Percentiles rank a stretch among this genome's conserved stretches.
Conservation (phyloP, 2,797 vertebrate genomes). For the Malurus leucopterus region DNA sequence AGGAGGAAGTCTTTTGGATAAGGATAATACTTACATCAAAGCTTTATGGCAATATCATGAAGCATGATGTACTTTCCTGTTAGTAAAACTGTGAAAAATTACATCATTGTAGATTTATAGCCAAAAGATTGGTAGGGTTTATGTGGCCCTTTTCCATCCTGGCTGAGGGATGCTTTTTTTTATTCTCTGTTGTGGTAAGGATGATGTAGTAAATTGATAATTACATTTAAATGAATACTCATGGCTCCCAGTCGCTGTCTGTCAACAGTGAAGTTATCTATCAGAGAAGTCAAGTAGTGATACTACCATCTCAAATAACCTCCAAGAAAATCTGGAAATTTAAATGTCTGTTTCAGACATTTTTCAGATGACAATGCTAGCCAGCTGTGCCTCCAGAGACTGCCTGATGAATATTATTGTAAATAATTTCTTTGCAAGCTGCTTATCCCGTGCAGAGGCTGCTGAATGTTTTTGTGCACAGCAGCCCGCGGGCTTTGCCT, state of each 20-base stretch:
- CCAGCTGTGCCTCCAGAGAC: slow-evolving; percentile 6
- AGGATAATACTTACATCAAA: not conserved
- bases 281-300: not conserved
- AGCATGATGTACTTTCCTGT: not conserved
- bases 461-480: not conserved
- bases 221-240: not conserved
- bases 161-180: not conserved
- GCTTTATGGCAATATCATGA: not conserved
- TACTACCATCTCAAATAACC: not conserved
- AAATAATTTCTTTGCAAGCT: not conserved
- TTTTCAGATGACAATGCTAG: not conserved
- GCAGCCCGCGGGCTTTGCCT: not conserved
- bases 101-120: not conserved
- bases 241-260: not conserved
- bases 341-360: not conserved
- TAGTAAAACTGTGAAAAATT: not conserved
- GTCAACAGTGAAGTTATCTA: not conserved
- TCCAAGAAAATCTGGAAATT: slow-evolving; percentile 1
- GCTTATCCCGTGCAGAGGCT: not conserved
- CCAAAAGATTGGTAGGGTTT: not conserved
- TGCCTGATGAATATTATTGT: not conserved
- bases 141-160: not conserved
- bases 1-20: not conserved
- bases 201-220: not conserved
- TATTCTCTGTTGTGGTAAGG: not conserved